Base-by-base conservation (phyloP, 2,797 vertebrate species). In the Rhadinocentrus ornatus region DNA sequence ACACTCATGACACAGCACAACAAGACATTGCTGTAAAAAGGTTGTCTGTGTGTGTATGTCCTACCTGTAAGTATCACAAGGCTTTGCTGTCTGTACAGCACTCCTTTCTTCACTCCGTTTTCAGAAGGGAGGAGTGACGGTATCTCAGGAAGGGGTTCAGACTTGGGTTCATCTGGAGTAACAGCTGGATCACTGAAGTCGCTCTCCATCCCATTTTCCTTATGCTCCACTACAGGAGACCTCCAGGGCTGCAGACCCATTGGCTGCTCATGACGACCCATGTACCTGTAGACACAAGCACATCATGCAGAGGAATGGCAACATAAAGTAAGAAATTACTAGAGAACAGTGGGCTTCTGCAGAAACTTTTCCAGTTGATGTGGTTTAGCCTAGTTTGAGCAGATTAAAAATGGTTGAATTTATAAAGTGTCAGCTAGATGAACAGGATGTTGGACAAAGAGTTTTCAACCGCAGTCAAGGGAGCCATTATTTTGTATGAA, bases 11-110 rank as follows among this genome's bases (percentile, higher is more conserved):
- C 24, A 65, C 73, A 77, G 60, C 18, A 61, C 52, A 35, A 79
- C 22, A 48, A 24, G 46, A 53, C 24, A 18, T n/a, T 37, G 61
- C 65, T 22, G 20, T 1, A 34, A 48, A 22, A 7, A 31, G 8
- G 12, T n/a, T 10, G 9, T 29, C 35, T 52, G 67, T 56, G 34
- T 62, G 56, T 2, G 50, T 46, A 26, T 24, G 16, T 63, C 20
- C 61, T 72, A 94, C 94, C 94, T 87, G 93, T 91, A 72, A 94
- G 85, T 35, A 94, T 91, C 48, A 93, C 88, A 27, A 94, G 91
- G 78, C 93, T 94, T 55, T 80, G 90, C 81, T 93, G 92, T 48
- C 88, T 83, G 2, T 82, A 88, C 41, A 94, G 86, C 5, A 74
- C 59, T 62, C 83, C 78, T 56, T 84, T 93, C 80, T 81, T 88